Conservation (phyloP, 2,797 vertebrate genomes). For the Leptodactylus fallax region DNA sequence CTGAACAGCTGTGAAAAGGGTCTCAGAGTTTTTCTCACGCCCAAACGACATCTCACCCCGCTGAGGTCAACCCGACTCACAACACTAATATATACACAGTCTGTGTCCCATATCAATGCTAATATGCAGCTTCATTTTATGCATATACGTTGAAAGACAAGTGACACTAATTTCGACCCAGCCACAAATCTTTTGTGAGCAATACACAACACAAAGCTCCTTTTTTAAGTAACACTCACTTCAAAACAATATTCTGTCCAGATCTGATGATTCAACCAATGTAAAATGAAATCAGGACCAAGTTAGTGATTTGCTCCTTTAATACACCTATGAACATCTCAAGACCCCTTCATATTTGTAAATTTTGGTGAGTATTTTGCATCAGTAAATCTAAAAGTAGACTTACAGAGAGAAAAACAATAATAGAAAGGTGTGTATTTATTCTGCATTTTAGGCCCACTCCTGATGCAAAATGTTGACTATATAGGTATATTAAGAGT, state of each 20-base stretch:
- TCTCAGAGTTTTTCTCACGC: conserved; percentile 94
- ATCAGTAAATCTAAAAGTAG: no score
- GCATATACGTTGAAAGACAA: conserved; percentile 76
- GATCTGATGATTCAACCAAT: not conserved
- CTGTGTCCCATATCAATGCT: conserved; percentile 81
- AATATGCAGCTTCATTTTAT: conserved; percentile 84
- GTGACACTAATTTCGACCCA: conserved; percentile 79
- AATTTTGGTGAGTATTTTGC: no score
- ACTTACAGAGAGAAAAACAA: not conserved
- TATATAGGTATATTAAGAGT: no score
- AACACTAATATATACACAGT: conserved; percentile 85
- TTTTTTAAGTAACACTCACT: conserved; percentile 16
- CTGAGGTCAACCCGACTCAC: conserved; percentile 86
- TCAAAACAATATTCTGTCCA: conserved; percentile 6
- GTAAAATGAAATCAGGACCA: not conserved
- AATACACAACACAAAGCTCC: conserved; percentile 27
- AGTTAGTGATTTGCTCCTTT: not conserved
- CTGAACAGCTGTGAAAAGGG: conserved; percentile 92
- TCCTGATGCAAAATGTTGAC: no score
- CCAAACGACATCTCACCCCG: conserved; percentile 79
- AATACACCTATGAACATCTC: not conserved
- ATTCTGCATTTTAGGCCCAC: not conserved
- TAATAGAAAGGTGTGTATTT: not conserved
- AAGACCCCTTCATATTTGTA: not conserved
- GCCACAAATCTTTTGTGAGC: conserved; percentile 44